Evolutionary conservation across 2,113 vertebrate species (phyloP).

Genomic region (Psammodynastes pulverulentus): DNA sequence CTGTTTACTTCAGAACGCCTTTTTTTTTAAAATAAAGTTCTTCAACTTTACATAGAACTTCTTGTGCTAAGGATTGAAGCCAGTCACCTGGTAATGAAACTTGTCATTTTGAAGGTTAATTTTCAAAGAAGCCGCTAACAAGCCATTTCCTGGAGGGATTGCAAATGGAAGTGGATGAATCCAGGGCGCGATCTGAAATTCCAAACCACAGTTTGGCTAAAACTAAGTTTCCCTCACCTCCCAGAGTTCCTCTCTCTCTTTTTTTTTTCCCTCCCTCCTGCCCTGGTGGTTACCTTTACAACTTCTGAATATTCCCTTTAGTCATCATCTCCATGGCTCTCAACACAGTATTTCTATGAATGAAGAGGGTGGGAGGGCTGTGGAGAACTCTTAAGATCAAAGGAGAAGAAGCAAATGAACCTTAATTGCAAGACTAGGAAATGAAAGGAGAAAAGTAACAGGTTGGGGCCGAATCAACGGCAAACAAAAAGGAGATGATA

Average conservation of each 20-base stretch:
- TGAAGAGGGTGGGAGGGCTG: not conserved
- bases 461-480: not conserved
- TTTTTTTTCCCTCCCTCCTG: not conserved
- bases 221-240: not conserved
- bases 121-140: not conserved
- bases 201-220: not conserved
- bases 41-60: not conserved
- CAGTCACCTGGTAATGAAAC: not conserved
- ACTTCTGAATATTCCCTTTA: not conserved
- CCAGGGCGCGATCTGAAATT: not conserved
- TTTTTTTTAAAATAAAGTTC: not conserved
- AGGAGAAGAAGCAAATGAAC: not conserved
- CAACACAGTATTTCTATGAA: not conserved
- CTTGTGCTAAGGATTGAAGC: not conserved
- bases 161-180: not conserved
- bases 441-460: not conserved
- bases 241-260: not conserved
- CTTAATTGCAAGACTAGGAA: not conserved
- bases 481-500: not conserved
- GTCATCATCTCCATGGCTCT: not conserved
- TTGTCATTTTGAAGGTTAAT: not conserved
- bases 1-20: not conserved
- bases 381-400: not conserved
- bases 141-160: not conserved
- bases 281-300: not conserved